Conservation (phyloP, 2,888 invertebrate species). For the Cremastobaeus sp. region DNA sequence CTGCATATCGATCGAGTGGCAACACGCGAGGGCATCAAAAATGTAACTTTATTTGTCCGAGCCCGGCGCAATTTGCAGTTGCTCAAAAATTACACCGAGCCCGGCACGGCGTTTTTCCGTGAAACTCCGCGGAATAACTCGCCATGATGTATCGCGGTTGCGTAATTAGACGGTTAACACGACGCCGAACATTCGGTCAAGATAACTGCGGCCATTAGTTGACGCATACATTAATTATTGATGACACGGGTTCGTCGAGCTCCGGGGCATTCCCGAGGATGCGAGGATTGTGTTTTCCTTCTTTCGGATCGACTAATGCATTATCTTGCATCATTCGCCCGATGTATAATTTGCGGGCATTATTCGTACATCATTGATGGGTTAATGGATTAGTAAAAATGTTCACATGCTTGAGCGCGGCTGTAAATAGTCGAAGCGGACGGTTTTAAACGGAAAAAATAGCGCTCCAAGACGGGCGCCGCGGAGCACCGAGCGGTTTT, state of each 20-base stretch:
- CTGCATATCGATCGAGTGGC: slow-evolving; percentile 31
- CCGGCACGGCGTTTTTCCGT: slow-evolving; percentile 33
- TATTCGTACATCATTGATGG: slow-evolving; percentile 9
- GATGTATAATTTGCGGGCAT: slow-evolving; percentile 27
- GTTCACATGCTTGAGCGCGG: background rate
- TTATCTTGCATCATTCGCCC: slow-evolving; percentile 30
- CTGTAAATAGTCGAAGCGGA: too few species aligned
- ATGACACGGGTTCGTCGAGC: slow-evolving; percentile 72
- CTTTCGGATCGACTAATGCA: slow-evolving; percentile 36
- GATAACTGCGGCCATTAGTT: slow-evolving; percentile 76
- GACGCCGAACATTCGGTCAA: slow-evolving; percentile 72
- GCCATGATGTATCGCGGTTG: too few species aligned
- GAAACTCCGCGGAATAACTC: too few species aligned
- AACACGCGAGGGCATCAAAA: slow-evolving; percentile 34
- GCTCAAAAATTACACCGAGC: background rate
- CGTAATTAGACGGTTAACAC: slow-evolving; percentile 66
- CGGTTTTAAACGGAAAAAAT: too few species aligned
- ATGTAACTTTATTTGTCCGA: slow-evolving; percentile 20
- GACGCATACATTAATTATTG: slow-evolving; percentile 77
- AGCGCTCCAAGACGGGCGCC: too few species aligned
- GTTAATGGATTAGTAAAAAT: slow-evolving; percentile 7
- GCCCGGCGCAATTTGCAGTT: slow-evolving; percentile 8
- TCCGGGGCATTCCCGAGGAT: slow-evolving; percentile 68
- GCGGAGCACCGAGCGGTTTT: too few species aligned
- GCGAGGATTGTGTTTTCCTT: slow-evolving; percentile 51